Base-by-base conservation (phyloP, 2,888 invertebrate genomes). In the Andricus curvator region DNA sequence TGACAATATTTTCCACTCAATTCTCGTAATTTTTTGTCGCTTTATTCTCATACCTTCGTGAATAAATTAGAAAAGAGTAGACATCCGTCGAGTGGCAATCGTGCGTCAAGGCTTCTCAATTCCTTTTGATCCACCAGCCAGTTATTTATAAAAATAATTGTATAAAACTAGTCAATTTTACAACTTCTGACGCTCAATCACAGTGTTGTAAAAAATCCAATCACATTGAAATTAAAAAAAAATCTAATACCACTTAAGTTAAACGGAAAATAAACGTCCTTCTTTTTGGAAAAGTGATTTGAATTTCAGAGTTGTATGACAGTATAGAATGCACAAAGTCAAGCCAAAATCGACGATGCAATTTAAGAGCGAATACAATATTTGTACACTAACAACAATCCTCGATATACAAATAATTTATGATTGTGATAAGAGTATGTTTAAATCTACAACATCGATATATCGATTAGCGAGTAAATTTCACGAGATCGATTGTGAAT, bases 131-230 rank as follows among this genome's bases (percentile, higher is more conserved):
- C 90, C 91, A 91, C 91, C 92, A 92, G 91, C 92, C 91, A 90
- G 88, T 89, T 90, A 87, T 89, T 92, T 92, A 92, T 92, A 92
- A 92, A 92, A 92, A 92, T 92, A 92, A 92, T 92, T 92, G 91
- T 92, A 92, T 92, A 92, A 92, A 92, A 92, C 92, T 92, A 92
- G 92, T 92, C 92, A 91, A 92, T 92, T 91, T 89, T 87, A 90
- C 92, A 92, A 92, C 85, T 83, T 90, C 92, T 91, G 92, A 92
- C 86, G 87, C 87, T 90, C 91, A 91, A 92, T 92, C 92, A 90
- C 90, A 85, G 84, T 88, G 88, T 86, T 82, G n/a, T 88, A 89
- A 88, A 89, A 88, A 88, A 86, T 88, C 85, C 84, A 85, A 88
- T 87, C 78, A 80, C 78, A 65, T 70, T 85, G 70, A 81, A 83